phyloP scores from a whole-genome alignment of 1,140 invertebrate species.

The Nixonia krombeini region DNA sequence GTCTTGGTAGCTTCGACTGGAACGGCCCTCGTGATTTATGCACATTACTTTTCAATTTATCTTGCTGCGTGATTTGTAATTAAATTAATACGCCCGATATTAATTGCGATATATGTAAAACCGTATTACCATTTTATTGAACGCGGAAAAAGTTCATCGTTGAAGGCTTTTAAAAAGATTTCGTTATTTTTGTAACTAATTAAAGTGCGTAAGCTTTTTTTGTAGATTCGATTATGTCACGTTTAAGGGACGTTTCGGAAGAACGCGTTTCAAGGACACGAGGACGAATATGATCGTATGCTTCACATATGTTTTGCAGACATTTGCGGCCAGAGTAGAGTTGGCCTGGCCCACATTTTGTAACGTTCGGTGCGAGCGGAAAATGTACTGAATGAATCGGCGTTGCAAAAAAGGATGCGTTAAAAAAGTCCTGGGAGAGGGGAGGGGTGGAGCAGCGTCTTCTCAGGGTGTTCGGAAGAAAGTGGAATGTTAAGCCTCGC shows the following conservation, averaged over 20 bases:
- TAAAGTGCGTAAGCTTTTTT: too few species aligned
- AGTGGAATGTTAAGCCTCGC: constrained; percentile 55
- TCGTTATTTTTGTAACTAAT: too few species aligned
- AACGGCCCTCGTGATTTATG: too few species aligned
- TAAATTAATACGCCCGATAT: background rate
- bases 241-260: constrained; percentile 45
- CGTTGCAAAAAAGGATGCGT: background rate
- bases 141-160: too few species aligned
- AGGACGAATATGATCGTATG: constrained; percentile 39
- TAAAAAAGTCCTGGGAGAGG: constrained; percentile 9
- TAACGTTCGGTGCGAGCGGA: background rate
- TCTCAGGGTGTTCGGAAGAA: constrained; percentile 32
- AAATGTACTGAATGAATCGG: background rate
- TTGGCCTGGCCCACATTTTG: constrained; percentile 15
- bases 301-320: constrained; percentile 53
- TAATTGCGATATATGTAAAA: constrained; percentile 27
- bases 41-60: too few species aligned
- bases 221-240: constrained; percentile 42
- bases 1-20: too few species aligned
- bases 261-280: constrained; percentile 53
- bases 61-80: too few species aligned
- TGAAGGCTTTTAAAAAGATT: too few species aligned
- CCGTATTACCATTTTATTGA: constrained; percentile 8
- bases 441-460: constrained; percentile 15
- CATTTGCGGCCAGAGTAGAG: constrained; percentile 31